Base-by-base conservation (phyloP, 2,113 vertebrate genomes). In the Misgurnus anguillicaudatus region DNA sequence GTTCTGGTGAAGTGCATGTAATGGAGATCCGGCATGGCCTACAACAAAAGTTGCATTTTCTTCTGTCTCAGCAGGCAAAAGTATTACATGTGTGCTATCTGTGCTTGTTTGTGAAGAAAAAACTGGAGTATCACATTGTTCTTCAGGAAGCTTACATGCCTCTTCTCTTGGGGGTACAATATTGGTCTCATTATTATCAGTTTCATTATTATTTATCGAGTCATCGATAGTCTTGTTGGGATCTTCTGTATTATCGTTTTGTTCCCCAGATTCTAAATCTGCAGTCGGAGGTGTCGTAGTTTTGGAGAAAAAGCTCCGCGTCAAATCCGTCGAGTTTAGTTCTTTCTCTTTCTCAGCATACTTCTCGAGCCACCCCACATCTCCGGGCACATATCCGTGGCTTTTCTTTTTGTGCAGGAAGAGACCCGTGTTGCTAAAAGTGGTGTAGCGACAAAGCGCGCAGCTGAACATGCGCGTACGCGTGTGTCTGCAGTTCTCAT, bases 401-500 rank as follows among this genome's bases (percentile, higher is more conserved):
- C 86, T 85, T 88, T 99, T 99, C 61, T 93, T 95, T 89, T 99
- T 99, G 87, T 99, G 98, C 85, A 98, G 93, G 88, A 99, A 99
- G 55, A 99, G 95, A 57, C 96, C 94, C 65, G 96, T 95, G 83
- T 94, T 96, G 85, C 97, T 99, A 89, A 97, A 99, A 0, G 97
- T 96, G 10, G 91, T 91, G 81, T 98, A 98, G 0, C 89, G 72
- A 68, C 97, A 99, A 41, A 99, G 95, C 1, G 95, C 95, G 0
- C 98, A 99, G 63, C 87, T 86, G 77, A 96, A 99, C 86, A 96
- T 94, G 0, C 92, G 93, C 51, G 95, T 92, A 79, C 92, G 94
- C 41, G 98, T 98, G 80, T 99, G 97, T 84, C 95, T 97, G 89
- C 97, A 96, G 93, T 99, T 99, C 88, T 99, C 97, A 0, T 99